phyloP scores from a whole-genome alignment of 2,888 invertebrate genomes.

The Lomographa bimaculata region DNA sequence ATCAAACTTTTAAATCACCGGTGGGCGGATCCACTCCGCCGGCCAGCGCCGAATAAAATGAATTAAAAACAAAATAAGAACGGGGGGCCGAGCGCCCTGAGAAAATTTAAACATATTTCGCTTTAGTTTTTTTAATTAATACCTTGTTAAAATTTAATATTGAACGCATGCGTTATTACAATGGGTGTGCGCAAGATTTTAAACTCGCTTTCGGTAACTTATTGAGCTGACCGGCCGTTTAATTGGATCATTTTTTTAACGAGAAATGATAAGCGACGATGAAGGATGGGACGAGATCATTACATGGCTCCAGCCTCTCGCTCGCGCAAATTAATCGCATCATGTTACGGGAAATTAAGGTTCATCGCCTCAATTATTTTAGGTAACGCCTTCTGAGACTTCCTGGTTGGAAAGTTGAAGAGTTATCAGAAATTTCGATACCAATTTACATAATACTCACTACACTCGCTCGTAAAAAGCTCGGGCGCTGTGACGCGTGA shows the following conservation, averaged over 20 bases:
- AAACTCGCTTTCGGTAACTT: constrained; percentile 78
- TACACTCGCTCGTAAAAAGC: background rate
- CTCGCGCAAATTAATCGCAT: constrained; percentile 52
- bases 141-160: constrained; percentile 84
- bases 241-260: constrained; percentile 81
- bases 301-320: constrained; percentile 46
- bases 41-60: constrained; percentile 81
- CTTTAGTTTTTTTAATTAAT: constrained; percentile 84
- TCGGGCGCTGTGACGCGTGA: background rate
- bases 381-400: constrained; percentile 10
- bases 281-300: constrained; percentile 62
- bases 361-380: constrained; percentile 18
- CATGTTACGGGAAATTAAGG: constrained; percentile 25
- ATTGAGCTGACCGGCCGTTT: constrained; percentile 69
- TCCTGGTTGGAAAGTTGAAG: constrained; percentile 1
- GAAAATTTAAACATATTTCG: constrained; percentile 82
- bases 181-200: constrained; percentile 80
- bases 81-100: constrained; percentile 75
- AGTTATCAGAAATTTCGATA: too few species aligned
- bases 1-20: constrained; percentile 84
- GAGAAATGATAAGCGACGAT: constrained; percentile 72
- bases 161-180: constrained; percentile 81
- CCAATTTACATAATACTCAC: too few species aligned
- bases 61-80: constrained; percentile 80
- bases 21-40: constrained; percentile 75